Evolutionary conservation across 1,140 invertebrate species (phyloP), one percentile per base, ranked within the genome.

Genomic region (Phymorhynchus buccinoides): DNA sequence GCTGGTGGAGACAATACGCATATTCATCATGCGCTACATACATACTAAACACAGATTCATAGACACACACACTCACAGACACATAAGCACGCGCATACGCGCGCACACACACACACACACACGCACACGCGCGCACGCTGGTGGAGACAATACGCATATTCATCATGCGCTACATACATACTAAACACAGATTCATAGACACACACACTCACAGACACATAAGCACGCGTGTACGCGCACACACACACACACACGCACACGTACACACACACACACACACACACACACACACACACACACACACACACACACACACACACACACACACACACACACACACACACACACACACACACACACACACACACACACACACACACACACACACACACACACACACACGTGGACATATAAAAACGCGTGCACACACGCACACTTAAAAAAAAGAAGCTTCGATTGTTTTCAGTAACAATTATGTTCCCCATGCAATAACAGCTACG

Each of bases 291-390:
- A 3, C 41, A 48, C 78, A 80, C 78, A 80, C 78, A 3, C 78
- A 80, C 79, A 48, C 44, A 52, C 78, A 48, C 78, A 62, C 41
- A n/a, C 78, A 80, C 78, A 48, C 78, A 48, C 78, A 48, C 78
- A 48, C 78, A 18, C 14, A 48, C 41, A 2, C 44, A 80, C 77
- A 44, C 77, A 79, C 41, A 79, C 77, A 52, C 77, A 42, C 77
- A 52, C 39, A 79, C 77, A 77, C 16, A 35, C 73, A 77, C 30
- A 77, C 18, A 37, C 73, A 37, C 12, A 16, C 73, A 77, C 73
- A 37, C 73, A 42, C 73, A 37, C 39, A 77, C 73, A 77, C 73
- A 6, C 6, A 35, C 73, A 77, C 39, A 79, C 39, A 44, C 77
- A 79, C 44, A 1, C 77, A 79, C 77, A 30, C 44, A 79, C 41